Percentiles rank a stretch among this genome's conserved stretches.
These are phyloP conservation scores for Apis dorsata DNA, from an alignment of 1,140 invertebrate species.

Conservation along the genomic window DNA sequence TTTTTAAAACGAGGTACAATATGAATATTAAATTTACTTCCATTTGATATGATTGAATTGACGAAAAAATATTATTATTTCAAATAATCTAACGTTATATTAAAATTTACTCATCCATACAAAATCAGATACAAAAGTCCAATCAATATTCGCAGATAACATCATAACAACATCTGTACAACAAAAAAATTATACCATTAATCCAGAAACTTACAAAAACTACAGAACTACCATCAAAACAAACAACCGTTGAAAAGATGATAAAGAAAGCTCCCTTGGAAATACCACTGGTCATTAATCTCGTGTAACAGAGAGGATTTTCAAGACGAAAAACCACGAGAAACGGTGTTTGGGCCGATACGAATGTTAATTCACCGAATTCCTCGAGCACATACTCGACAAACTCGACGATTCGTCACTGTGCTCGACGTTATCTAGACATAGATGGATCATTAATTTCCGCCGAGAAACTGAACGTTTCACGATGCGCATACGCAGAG, in stretches of 20 bases:
- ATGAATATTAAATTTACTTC: too few species aligned
- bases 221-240: background rate
- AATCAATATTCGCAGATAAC: too few species aligned
- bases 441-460: constrained; percentile 23
- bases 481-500: too few species aligned
- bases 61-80: too few species aligned
- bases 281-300: background rate
- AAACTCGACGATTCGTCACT: constrained; percentile 18
- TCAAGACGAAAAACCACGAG: background rate
- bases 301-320: background rate
- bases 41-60: too few species aligned
- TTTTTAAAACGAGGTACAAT: too few species aligned
- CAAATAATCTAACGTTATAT: too few species aligned
- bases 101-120: too few species aligned
- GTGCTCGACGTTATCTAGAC: background rate
- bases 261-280: background rate
- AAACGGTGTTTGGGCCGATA: background rate
- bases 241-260: background rate
- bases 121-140: too few species aligned
- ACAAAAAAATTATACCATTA: background rate
- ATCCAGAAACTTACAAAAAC: background rate
- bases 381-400: constrained; percentile 11
- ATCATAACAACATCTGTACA: too few species aligned
- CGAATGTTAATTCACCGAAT: constrained; percentile 35
- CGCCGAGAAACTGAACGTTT: background rate